phyloP scores from a whole-genome alignment of 2,113 vertebrate genomes.

The Choloepus hoffmanni region DNA sequence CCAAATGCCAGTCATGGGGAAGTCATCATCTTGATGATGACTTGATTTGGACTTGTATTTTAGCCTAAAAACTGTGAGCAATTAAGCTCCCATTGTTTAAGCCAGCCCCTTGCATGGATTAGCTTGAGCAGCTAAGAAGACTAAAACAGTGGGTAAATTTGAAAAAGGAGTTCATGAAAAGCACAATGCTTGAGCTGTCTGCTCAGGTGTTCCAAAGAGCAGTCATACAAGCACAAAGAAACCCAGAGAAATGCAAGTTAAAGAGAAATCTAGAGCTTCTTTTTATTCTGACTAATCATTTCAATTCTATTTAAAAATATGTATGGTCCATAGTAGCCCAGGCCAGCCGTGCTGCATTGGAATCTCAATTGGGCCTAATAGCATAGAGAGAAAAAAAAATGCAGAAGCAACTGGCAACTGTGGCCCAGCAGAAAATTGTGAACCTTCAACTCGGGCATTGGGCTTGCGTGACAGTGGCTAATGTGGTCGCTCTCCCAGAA shows the following conservation, averaged over 20 bases:
- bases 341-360: background rate
- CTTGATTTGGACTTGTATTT: too few relatives aligned
- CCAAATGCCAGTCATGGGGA: too few relatives aligned
- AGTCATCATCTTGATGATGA: too few relatives aligned
- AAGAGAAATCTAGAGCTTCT: background rate
- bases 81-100: too few relatives aligned
- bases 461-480: background rate
- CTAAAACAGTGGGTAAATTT: background rate
- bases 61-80: too few relatives aligned
- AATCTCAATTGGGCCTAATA: background rate
- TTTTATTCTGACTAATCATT: background rate
- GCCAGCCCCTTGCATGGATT: too few relatives aligned
- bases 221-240: background rate
- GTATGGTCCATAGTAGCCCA: background rate
- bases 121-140: too few relatives aligned
- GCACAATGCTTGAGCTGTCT: background rate
- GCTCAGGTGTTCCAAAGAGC: background rate
- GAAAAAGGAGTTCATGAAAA: background rate
- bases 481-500: background rate
- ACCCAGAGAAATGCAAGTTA: background rate
- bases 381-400: background rate
- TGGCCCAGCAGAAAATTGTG: background rate
- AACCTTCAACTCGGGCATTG: background rate
- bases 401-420: background rate
- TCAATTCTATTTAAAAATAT: background rate